Percentiles rank a stretch among this genome's conserved stretches.
These are phyloP conservation scores for Penaeus indicus DNA, from an alignment of 1,140 invertebrate species.

Conservation along the genomic window DNA sequence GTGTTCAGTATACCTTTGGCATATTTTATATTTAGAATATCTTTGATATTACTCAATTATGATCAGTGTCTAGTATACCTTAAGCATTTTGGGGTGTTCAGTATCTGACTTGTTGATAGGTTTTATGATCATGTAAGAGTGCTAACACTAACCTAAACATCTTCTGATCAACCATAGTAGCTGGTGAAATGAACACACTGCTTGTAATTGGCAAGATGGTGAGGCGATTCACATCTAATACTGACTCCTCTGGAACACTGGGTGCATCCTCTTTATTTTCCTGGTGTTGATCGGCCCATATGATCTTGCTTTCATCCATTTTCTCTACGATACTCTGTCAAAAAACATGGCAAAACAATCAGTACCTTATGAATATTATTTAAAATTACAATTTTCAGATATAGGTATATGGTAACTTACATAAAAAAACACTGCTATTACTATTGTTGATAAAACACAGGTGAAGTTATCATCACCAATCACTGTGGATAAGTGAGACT, in stretches of 20 bases:
- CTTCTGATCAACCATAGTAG: not conserved
- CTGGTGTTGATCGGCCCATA: constrained; percentile 54
- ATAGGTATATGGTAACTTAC: too few species aligned
- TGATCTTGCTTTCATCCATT: constrained; percentile 51
- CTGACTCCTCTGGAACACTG: not conserved
- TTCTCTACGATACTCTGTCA: constrained; percentile 34
- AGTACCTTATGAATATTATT: not conserved
- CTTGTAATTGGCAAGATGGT: not conserved
- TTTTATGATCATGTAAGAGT: too few species aligned
- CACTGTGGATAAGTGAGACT: constrained; percentile 54
- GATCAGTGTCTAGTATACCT: too few species aligned
- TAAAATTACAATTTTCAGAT: too few species aligned
- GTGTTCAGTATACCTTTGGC: too few species aligned
- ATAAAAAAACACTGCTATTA: too few species aligned
- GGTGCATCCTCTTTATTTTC: not conserved
- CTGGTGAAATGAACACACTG: constrained; percentile 6
- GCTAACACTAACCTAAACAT: not conserved
- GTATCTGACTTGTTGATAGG: too few species aligned
- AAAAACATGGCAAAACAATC: not conserved
- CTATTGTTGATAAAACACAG: too few species aligned
- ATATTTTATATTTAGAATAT: too few species aligned
- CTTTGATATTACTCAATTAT: too few species aligned
- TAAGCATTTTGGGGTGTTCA: too few species aligned
- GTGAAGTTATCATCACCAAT: not conserved
- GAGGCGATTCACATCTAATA: constrained; percentile 1